Evolutionary conservation across 1,140 invertebrate species (phyloP).

Genomic region (Drosophila busckii): DNA sequence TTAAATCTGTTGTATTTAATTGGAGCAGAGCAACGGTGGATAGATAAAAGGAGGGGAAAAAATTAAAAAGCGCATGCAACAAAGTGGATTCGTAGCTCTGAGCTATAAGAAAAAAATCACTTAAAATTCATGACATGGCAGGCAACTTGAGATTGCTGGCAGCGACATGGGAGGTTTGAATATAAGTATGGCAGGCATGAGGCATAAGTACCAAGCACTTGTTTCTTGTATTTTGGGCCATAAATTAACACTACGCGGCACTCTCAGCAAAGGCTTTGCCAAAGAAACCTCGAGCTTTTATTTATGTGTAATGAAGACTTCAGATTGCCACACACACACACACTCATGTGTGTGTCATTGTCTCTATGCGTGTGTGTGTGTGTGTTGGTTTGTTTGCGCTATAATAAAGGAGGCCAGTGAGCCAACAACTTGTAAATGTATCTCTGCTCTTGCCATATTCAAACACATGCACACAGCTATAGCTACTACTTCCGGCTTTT

Average conservation of each 20-base stretch:
- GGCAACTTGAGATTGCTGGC: conserved; percentile 36
- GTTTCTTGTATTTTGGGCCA: conserved; percentile 42
- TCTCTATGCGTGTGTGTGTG: conserved; percentile 7
- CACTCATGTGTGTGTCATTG: conserved; percentile 29
- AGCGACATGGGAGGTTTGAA: conserved; percentile 16
- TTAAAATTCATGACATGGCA: conserved; percentile 67
- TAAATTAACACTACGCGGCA: conserved; percentile 61
- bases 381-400: conserved; percentile 2
- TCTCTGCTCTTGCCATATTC: conserved; percentile 26
- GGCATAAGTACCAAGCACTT: neutral
- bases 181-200: neutral
- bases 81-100: conserved; percentile 18
- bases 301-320: conserved; percentile 43
- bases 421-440: conserved; percentile 55
- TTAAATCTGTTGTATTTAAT: no score
- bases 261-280: conserved; percentile 18
- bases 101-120: conserved; percentile 38
- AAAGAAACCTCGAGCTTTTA: conserved; percentile 44
- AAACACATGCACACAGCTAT: conserved; percentile 17
- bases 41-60: conserved; percentile 37
- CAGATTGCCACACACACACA: conserved; percentile 18
- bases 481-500: conserved; percentile 45
- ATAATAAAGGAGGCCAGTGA: conserved; percentile 33
- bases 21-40: conserved; percentile 13
- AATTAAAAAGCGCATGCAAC: conserved; percentile 19